phyloP scores from a whole-genome alignment of 2,113 vertebrate genomes.

The Caracal caracal region DNA sequence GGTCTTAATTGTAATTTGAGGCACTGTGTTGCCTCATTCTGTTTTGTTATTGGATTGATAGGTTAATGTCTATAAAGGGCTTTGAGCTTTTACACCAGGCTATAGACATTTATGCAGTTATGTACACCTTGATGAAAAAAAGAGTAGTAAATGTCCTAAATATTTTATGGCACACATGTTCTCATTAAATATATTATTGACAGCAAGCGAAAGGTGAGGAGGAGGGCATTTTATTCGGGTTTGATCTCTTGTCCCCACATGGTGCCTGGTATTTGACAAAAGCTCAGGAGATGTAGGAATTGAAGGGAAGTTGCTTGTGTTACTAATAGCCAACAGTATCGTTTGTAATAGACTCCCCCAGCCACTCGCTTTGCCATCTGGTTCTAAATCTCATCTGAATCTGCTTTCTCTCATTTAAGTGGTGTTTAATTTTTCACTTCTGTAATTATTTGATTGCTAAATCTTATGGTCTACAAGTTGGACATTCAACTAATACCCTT shows the following conservation, averaged over 20 bases:
- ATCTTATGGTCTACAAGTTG: constrained; percentile 49
- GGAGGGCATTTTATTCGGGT: neutral
- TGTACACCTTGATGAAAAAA: neutral
- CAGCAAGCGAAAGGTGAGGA: neutral
- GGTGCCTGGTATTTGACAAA: neutral
- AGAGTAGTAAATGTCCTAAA: constrained; percentile 48
- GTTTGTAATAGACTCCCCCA: constrained; percentile 39
- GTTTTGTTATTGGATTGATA: neutral
- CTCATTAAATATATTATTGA: constrained; percentile 35
- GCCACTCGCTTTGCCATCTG: neutral
- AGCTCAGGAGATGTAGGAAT: constrained; percentile 8
- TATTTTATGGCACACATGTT: constrained; percentile 41
- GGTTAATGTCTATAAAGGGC: constrained; percentile 30
- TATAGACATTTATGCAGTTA: constrained; percentile 1
- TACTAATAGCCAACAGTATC: constrained; percentile 4
- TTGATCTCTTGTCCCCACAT: neutral
- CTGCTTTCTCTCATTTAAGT: neutral
- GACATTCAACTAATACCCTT: constrained; percentile 34
- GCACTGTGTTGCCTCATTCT: neutral
- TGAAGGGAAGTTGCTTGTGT: neutral
- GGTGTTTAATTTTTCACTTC: constrained; percentile 41
- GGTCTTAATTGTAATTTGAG: neutral
- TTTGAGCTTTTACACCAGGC: neutral
- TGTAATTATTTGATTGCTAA: constrained; percentile 63
- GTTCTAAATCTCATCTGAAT: constrained; percentile 55